phyloP scores from a whole-genome alignment of 2,797 vertebrate genomes.

The Hypotaenidia philippensis region DNA sequence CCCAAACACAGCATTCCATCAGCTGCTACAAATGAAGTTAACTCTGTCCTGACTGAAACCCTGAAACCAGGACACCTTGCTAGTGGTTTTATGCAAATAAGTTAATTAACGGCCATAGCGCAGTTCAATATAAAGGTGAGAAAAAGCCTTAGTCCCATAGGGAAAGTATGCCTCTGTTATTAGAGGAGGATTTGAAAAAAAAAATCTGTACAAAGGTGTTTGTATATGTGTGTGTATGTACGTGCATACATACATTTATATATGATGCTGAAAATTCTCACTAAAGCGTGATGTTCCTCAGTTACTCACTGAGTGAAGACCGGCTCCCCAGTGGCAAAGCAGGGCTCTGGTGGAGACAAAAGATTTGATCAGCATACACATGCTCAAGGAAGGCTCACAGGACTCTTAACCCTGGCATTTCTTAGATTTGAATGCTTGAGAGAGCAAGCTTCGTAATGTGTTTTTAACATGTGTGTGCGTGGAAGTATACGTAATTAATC shows the following conservation, averaged over 20 bases:
- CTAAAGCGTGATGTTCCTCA: not conserved
- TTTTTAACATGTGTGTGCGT: not conserved
- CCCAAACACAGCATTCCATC: too few relatives aligned
- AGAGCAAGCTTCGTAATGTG: not conserved
- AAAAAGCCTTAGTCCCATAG: not conserved
- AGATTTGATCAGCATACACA: not conserved
- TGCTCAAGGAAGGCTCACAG: not conserved
- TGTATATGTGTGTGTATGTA: rapidly evolving
- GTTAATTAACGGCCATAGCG: not conserved
- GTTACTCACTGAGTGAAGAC: not conserved
- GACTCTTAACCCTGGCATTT: not conserved
- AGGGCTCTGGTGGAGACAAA: not conserved
- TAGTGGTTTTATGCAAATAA: not conserved
- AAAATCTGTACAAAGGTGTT: not conserved
- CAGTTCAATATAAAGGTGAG: not conserved
- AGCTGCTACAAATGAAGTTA: too few relatives aligned
- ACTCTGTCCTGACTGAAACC: too few relatives aligned
- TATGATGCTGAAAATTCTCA: not conserved
- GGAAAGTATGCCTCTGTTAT: not conserved
- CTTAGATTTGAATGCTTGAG: not conserved
- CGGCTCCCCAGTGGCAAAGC: not conserved
- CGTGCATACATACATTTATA: not conserved
- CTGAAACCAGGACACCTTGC: not conserved
- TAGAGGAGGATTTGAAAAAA: not conserved
- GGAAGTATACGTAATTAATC: not conserved